Evolutionary conservation across 2,797 vertebrate species (phyloP).

Genomic region (Tolypeutes matacus): DNA sequence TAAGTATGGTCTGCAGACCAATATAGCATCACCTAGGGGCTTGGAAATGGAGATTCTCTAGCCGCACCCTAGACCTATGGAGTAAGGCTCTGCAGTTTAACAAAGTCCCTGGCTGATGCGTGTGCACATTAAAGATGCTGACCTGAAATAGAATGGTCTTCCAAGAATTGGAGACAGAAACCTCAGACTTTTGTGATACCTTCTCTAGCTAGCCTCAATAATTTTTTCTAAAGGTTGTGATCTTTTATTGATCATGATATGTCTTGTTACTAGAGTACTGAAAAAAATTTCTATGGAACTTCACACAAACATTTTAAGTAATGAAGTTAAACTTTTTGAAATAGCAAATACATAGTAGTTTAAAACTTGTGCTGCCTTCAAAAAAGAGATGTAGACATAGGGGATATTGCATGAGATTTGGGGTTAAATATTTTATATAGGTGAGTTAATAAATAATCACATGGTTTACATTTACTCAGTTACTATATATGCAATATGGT

Average conservation of each 20-base stretch:
- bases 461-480: constrained; percentile 79
- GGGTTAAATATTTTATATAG: constrained; percentile 40
- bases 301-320: constrained; percentile 2
- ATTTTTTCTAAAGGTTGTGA: background rate
- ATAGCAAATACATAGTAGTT: background rate
- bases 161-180: background rate
- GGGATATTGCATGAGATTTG: background rate
- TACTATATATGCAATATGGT: constrained; percentile 77
- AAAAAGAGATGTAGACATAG: background rate
- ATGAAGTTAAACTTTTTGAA: background rate
- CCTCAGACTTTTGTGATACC: background rate
- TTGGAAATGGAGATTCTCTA: background rate
- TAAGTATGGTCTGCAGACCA: background rate
- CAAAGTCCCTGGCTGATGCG: background rate
- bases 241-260: background rate
- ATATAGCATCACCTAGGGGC: background rate
- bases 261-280: background rate
- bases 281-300: background rate
- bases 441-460: constrained; percentile 50
- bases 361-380: constrained; percentile 39
- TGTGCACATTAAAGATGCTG: background rate
- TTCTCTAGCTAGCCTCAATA: background rate
- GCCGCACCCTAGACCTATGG: background rate
- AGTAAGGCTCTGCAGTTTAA: background rate
- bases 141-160: constrained; percentile 5